phyloP scores from a whole-genome alignment of 1,140 invertebrate genomes.

The Drosophila trapezifrons region DNA sequence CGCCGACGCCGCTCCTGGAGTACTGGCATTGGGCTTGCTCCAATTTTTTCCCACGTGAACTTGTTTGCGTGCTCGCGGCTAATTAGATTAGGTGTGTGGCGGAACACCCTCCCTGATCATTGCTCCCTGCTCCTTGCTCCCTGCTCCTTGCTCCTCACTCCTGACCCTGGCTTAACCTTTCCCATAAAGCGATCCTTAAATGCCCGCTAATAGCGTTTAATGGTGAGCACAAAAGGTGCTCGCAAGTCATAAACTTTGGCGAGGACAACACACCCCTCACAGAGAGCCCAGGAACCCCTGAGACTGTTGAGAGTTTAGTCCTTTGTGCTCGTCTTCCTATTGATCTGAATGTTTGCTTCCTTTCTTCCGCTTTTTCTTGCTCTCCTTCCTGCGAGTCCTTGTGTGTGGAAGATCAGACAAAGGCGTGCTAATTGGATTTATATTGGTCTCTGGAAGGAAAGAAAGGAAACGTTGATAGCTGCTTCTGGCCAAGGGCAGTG shows the following conservation, averaged over 20 bases:
- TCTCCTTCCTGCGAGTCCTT: slow-evolving; percentile 7
- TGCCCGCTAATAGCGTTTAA: slow-evolving; percentile 80
- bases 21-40: slow-evolving; percentile 44
- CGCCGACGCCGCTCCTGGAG: slow-evolving; percentile 32
- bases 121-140: slow-evolving; percentile 14
- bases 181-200: slow-evolving; percentile 72
- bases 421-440: slow-evolving; percentile 81
- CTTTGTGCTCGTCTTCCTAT: slow-evolving; percentile 61
- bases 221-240: slow-evolving; percentile 70
- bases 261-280: slow-evolving; percentile 53
- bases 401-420: slow-evolving; percentile 51
- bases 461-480: slow-evolving; percentile 43
- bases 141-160: slow-evolving; percentile 5
- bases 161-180: slow-evolving; percentile 4
- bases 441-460: slow-evolving; percentile 47
- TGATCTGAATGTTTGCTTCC: slow-evolving; percentile 30
- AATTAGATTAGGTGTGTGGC: slow-evolving; percentile 73
- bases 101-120: slow-evolving; percentile 51
- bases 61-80: slow-evolving; percentile 75
- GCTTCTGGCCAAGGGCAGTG: slow-evolving; percentile 27
- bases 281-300: slow-evolving; percentile 12
- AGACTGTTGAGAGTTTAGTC: slow-evolving; percentile 50
- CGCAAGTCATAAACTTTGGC: slow-evolving; percentile 77
- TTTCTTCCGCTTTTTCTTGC: slow-evolving; percentile 11
- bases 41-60: slow-evolving; percentile 81